Evolutionary conservation across 2,113 vertebrate genomes (phyloP).

Genomic region (Mesocricetus auratus): DNA sequence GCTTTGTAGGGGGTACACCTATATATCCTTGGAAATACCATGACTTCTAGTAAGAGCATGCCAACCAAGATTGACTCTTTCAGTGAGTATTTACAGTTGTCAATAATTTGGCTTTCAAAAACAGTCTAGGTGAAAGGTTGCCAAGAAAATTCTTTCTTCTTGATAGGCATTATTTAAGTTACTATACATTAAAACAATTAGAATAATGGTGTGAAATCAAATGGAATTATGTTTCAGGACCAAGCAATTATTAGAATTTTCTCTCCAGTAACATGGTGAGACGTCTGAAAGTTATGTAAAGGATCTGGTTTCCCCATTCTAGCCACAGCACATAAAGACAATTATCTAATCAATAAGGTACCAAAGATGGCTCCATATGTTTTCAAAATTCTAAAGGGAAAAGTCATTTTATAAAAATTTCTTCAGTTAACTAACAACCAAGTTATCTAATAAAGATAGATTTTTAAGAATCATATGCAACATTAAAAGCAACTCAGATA

Average conservation of each 20-base stretch:
- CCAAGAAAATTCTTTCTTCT: not conserved
- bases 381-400: not conserved
- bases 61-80: not conserved
- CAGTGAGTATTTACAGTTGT: not conserved
- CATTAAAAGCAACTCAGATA: not conserved
- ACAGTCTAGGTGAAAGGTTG: accelerated
- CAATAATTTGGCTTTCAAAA: not conserved
- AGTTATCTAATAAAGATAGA: not conserved
- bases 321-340: not conserved
- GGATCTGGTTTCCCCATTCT: not conserved
- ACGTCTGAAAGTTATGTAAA: not conserved
- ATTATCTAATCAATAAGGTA: not conserved
- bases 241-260: not conserved
- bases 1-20: not conserved
- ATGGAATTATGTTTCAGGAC: not conserved
- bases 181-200: not conserved
- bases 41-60: not conserved
- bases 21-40: not conserved
- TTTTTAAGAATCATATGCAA: not conserved
- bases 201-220: not conserved
- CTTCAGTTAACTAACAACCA: not conserved
- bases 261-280: not conserved
- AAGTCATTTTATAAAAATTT: not conserved
- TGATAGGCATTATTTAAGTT: not conserved
- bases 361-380: not conserved